These are phyloP conservation scores for Amia ocellicauda DNA, from an alignment of 2,113 vertebrate genomes.

Conservation along the genomic window DNA sequence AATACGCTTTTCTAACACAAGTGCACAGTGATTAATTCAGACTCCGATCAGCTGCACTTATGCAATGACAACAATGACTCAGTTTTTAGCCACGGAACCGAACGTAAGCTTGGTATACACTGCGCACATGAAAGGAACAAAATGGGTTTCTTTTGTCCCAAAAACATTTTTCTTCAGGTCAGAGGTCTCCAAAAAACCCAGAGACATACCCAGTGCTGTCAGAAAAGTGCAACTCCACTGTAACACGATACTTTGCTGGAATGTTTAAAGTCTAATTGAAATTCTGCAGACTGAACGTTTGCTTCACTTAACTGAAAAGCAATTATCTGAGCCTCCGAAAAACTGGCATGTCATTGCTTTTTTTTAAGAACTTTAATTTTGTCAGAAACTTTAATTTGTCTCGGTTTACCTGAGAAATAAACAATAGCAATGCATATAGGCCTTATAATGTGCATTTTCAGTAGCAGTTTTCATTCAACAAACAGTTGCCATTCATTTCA, in stretches of 20 bases:
- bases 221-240: slow-evolving; percentile 1
- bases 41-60: no score
- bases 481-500: no score
- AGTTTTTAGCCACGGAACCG: background rate
- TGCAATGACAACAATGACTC: no score
- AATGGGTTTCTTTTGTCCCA: slow-evolving; percentile 6
- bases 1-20: no score
- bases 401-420: background rate
- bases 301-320: slow-evolving; percentile 32
- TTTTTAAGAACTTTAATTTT: no score
- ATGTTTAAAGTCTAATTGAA: slow-evolving; percentile 32
- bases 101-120: background rate
- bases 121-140: background rate
- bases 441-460: no score
- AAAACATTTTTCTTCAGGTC: slow-evolving; percentile 30
- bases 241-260: slow-evolving; percentile 39
- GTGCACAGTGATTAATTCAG: no score
- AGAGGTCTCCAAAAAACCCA: slow-evolving; percentile 36
- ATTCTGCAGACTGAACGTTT: slow-evolving; percentile 29
- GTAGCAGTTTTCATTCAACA: no score
- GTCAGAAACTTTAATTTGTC: background rate
- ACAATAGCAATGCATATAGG: no score
- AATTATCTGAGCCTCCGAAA: slow-evolving; percentile 43
- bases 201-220: slow-evolving; percentile 3
- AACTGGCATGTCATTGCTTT: slow-evolving; percentile 34